Evolutionary conservation across 2,888 invertebrate species (phyloP).

Genomic region (Xylophagus ater): DNA sequence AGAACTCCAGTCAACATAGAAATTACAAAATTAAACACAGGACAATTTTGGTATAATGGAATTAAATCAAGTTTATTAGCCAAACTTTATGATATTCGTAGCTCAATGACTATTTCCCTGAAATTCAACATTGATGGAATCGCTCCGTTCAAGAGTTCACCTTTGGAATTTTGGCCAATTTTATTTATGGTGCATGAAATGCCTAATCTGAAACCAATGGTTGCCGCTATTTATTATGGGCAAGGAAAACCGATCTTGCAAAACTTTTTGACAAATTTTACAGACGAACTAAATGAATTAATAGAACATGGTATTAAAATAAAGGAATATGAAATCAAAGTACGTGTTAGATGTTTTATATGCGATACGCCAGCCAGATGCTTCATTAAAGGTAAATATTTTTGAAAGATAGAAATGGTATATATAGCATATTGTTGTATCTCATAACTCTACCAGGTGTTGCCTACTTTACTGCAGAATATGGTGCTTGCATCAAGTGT

Average conservation of each 20-base stretch:
- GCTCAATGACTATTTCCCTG: too few relatives aligned
- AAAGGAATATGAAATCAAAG: background rate
- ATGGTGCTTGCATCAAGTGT: background rate
- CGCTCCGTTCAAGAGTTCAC: constrained; percentile 2
- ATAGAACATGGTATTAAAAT: background rate
- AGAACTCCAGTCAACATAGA: too few relatives aligned
- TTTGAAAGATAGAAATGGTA: background rate
- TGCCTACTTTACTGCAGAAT: too few relatives aligned
- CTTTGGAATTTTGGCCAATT: constrained; percentile 4
- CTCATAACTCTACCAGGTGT: too few relatives aligned
- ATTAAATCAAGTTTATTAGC: too few relatives aligned
- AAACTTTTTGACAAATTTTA: background rate
- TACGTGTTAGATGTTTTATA: background rate
- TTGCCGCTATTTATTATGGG: background rate
- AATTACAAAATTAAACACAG: too few relatives aligned
- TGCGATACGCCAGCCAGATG: background rate
- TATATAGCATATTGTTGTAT: too few relatives aligned
- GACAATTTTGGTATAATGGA: too few relatives aligned
- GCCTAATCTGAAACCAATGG: background rate
- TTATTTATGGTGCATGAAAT: constrained; percentile 4
- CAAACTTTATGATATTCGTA: too few relatives aligned
- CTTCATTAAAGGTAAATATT: background rate
- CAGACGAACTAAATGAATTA: background rate
- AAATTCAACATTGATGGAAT: too few relatives aligned
- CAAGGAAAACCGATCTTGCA: background rate